Evolutionary conservation across 1,140 invertebrate genomes (phyloP).

Genomic region (Danaus melanippus): DNA sequence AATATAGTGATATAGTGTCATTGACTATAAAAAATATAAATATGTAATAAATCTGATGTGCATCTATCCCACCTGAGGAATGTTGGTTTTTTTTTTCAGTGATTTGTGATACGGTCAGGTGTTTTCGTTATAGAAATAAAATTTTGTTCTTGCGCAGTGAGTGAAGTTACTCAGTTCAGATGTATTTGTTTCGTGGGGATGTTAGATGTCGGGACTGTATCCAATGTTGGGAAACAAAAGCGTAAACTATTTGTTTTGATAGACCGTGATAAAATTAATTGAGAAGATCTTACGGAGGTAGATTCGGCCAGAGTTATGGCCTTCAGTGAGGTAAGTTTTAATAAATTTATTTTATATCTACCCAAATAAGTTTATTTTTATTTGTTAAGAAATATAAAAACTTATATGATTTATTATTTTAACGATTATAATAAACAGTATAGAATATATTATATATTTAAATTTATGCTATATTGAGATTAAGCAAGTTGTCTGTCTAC

Average conservation of each 20-base stretch:
- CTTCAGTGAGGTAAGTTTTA: conserved; percentile 70
- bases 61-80: conserved; percentile 72
- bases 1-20: conserved; percentile 45
- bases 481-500: too few species aligned
- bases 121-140: conserved; percentile 70
- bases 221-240: conserved; percentile 71
- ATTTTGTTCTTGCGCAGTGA: conserved; percentile 72
- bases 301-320: conserved; percentile 68
- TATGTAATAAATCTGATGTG: conserved; percentile 44
- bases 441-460: too few species aligned
- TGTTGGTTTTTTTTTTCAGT: conserved; percentile 70
- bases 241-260: conserved; percentile 73
- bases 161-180: conserved; percentile 65
- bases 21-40: conserved; percentile 30
- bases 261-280: conserved; percentile 66
- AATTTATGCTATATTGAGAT: too few species aligned
- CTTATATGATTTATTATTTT: too few species aligned
- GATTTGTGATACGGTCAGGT: conserved; percentile 73
- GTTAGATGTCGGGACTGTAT: conserved; percentile 69
- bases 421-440: too few species aligned
- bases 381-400: too few species aligned
- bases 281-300: conserved; percentile 56
- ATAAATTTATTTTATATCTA: too few species aligned
- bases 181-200: conserved; percentile 69
- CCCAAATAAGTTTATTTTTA: too few species aligned